A percentile compares a stretch with the other conserved stretches of the same genome.
These are phyloP conservation scores for Drosophila mayri DNA, from an alignment of 1,140 invertebrate species.

Conservation along the genomic window DNA sequence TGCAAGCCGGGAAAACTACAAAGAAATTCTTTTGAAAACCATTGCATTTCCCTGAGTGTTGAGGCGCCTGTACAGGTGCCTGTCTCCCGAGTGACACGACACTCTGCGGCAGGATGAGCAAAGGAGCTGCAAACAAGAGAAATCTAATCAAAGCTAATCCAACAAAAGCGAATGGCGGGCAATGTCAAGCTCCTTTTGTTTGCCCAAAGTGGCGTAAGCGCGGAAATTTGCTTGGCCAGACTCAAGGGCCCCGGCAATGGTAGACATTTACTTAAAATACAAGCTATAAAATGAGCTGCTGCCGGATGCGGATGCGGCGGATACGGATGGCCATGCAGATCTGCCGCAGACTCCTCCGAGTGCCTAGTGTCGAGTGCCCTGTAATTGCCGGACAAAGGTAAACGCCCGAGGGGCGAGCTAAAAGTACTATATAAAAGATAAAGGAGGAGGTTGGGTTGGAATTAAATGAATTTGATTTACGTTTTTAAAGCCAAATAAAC, in stretches of 20 bases:
- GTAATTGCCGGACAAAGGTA: slow-evolving; percentile 78
- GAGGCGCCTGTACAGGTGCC: slow-evolving; percentile 16
- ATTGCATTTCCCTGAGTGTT: slow-evolving; percentile 13
- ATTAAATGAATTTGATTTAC: slow-evolving; percentile 85
- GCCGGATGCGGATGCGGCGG: slow-evolving; percentile 42
- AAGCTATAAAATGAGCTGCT: slow-evolving; percentile 80
- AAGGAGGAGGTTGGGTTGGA: slow-evolving; percentile 8
- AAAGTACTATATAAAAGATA: slow-evolving; percentile 32
- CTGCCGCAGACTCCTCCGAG: slow-evolving; percentile 18
- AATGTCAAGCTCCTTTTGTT: slow-evolving; percentile 78
- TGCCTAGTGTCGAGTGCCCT: slow-evolving; percentile 68
- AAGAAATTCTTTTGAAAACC: neutral
- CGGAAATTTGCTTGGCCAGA: slow-evolving; percentile 72
- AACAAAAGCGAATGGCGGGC: slow-evolving; percentile 78
- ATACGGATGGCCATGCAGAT: slow-evolving; percentile 22
- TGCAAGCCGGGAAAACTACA: neutral
- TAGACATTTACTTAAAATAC: slow-evolving; percentile 81
- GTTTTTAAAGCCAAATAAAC: slow-evolving; percentile 83
- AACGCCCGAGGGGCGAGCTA: slow-evolving; percentile 18
- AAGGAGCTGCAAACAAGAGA: slow-evolving; percentile 58
- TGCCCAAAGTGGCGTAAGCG: slow-evolving; percentile 76
- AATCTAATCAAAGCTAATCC: slow-evolving; percentile 84
- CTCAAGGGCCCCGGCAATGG: slow-evolving; percentile 19
- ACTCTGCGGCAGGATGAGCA: slow-evolving; percentile 36
- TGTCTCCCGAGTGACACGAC: slow-evolving; percentile 59